phyloP scores from a whole-genome alignment of 2,888 invertebrate species.

The Hypercompe scribonia region DNA sequence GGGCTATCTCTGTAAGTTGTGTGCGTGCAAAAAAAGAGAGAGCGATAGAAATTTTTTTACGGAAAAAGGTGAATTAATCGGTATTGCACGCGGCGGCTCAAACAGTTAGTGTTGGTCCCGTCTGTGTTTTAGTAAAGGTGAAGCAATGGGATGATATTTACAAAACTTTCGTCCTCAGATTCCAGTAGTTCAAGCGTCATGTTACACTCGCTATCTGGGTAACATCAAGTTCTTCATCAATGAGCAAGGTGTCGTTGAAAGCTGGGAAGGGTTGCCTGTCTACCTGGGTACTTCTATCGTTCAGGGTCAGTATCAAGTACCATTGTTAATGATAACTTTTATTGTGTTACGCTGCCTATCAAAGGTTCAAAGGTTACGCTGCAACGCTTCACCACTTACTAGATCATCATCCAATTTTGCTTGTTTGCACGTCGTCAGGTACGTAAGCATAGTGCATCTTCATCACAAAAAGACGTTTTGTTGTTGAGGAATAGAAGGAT shows the following conservation, averaged over 20 bases:
- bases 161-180: constrained; percentile 66
- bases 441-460: background rate
- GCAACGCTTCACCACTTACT: no score
- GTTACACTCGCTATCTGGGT: constrained; percentile 92
- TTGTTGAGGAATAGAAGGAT: background rate
- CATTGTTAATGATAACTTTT: background rate
- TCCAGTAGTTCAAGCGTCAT: constrained; percentile 90
- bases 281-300: constrained; percentile 88
- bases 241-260: constrained; percentile 87
- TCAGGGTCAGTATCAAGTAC: constrained; percentile 82
- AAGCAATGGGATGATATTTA: background rate
- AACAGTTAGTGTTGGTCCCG: no score
- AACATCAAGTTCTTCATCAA: constrained; percentile 91
- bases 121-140: no score
- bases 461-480: background rate
- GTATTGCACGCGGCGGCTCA: no score
- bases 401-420: no score
- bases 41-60: no score
- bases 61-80: no score
- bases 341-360: background rate
- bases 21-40: no score
- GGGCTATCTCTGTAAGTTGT: no score
- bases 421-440: no score
- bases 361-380: background rate
- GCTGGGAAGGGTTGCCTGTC: constrained; percentile 91